phyloP scores from a whole-genome alignment of 1,140 invertebrate species.

The Drosophila miranda region DNA sequence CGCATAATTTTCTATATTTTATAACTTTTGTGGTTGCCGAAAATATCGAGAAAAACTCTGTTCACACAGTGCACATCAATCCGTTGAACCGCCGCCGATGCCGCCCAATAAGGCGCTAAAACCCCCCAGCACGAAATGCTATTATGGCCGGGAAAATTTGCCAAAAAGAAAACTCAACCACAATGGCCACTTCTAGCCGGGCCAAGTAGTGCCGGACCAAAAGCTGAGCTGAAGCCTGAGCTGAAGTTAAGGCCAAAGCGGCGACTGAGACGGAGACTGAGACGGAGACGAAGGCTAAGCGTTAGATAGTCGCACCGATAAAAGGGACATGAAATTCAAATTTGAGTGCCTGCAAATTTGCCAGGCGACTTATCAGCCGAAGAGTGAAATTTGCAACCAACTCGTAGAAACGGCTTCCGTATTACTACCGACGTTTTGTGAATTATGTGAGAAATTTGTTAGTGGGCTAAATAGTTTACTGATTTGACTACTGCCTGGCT shows the following conservation, averaged over 20 bases:
- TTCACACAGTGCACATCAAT: conserved; percentile 69
- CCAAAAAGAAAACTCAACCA: conserved; percentile 43
- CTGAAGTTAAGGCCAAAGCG: conserved; percentile 1
- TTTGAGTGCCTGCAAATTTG: conserved; percentile 74
- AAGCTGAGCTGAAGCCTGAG: neutral
- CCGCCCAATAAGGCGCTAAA: conserved; percentile 65
- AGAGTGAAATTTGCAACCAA: conserved; percentile 62
- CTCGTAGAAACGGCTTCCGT: conserved; percentile 67
- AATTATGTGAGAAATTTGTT: conserved; percentile 80
- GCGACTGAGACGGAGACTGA: neutral
- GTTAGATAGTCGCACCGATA: conserved; percentile 78
- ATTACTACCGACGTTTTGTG: conserved; percentile 74
- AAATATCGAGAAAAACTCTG: conserved; percentile 20
- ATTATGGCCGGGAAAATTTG: conserved; percentile 74
- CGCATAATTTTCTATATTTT: conserved; percentile 80
- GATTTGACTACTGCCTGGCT: conserved; percentile 17
- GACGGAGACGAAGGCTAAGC: conserved; percentile 42
- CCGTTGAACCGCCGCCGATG: conserved; percentile 36
- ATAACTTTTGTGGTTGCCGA: conserved; percentile 63
- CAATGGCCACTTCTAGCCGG: conserved; percentile 35
- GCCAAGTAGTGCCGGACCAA: conserved; percentile 9
- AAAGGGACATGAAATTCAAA: conserved; percentile 82
- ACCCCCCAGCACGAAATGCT: conserved; percentile 63
- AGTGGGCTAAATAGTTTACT: conserved; percentile 58
- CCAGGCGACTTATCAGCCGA: conserved; percentile 60